phyloP scores from a whole-genome alignment of 1,140 invertebrate genomes.

The Dreissena rostriformis region DNA sequence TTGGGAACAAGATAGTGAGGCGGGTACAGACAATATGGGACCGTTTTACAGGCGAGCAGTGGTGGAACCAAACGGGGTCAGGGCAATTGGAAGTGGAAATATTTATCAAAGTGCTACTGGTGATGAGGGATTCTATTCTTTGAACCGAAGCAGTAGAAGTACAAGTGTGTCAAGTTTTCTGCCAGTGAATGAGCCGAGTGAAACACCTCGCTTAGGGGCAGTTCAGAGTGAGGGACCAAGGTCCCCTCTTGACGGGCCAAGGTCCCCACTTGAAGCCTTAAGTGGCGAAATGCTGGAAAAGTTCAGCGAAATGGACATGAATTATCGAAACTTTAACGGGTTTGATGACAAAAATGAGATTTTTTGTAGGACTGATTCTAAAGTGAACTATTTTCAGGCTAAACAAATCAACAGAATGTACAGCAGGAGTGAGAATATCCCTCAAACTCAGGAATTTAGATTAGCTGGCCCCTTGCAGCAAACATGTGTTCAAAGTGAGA shows the following conservation, averaged over 20 bases:
- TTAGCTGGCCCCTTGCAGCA: neutral
- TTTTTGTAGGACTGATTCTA: constrained; percentile 59
- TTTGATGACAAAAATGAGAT: constrained; percentile 62
- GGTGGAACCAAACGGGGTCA: constrained; percentile 3
- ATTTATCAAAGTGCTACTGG: constrained; percentile 49
- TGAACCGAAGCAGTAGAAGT: constrained; percentile 48
- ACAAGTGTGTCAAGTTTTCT: constrained; percentile 50
- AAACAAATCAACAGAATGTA: constrained; percentile 67
- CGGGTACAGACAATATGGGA: neutral
- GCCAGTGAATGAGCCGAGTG: constrained; percentile 18
- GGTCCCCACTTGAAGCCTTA: constrained; percentile 42
- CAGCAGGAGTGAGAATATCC: constrained; percentile 66
- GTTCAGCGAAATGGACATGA: constrained; percentile 68
- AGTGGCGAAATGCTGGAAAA: constrained; percentile 66
- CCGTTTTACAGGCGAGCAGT: no score
- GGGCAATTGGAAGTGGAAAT: constrained; percentile 38
- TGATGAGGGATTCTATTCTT: constrained; percentile 43
- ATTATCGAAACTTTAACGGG: constrained; percentile 68
- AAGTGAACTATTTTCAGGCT: constrained; percentile 68
- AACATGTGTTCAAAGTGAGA: neutral
- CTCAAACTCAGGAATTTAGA: constrained; percentile 39
- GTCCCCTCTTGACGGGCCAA: neutral
- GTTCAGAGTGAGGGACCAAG: neutral
- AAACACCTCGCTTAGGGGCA: neutral
- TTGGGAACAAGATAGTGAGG: constrained; percentile 45